phyloP scores from a whole-genome alignment of 1,140 invertebrate species.

The Aphelenchoides fujianensis region DNA sequence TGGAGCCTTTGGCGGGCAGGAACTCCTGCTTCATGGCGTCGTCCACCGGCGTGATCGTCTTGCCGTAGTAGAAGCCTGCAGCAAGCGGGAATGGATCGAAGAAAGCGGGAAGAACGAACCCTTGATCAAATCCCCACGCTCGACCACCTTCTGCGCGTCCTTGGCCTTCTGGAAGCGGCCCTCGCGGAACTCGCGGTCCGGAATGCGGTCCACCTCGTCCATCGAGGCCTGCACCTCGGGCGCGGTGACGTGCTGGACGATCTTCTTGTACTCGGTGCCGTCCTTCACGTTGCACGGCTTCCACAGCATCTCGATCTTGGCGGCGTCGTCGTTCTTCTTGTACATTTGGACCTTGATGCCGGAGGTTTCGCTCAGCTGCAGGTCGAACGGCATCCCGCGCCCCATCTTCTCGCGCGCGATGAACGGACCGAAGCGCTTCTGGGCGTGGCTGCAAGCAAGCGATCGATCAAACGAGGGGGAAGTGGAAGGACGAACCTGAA shows the following conservation, averaged over 20 bases:
- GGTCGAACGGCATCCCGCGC: conserved; percentile 15
- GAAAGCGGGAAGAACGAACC: not conserved
- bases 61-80: conserved; percentile 10
- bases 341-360: conserved; percentile 17
- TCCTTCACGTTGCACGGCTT: not conserved
- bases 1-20: not conserved
- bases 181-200: not conserved
- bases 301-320: not conserved
- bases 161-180: not conserved
- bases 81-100: not conserved
- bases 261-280: not conserved
- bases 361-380: conserved; percentile 7
- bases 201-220: conserved; percentile 5
- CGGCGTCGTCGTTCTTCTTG: conserved; percentile 4
- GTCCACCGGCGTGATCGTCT: conserved; percentile 5
- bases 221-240: not conserved
- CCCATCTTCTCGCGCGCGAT: not conserved
- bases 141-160: not conserved
- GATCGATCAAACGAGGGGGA: not conserved
- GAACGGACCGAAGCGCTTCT: not conserved
- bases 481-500: conserved; percentile 6
- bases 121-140: conserved; percentile 15
- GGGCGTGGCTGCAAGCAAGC: not conserved
- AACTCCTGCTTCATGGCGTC: conserved; percentile 9
- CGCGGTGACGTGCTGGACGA: not conserved